These are phyloP conservation scores for Bos indicus DNA, from an alignment of 2,113 vertebrate genomes.

Conservation along the genomic window DNA sequence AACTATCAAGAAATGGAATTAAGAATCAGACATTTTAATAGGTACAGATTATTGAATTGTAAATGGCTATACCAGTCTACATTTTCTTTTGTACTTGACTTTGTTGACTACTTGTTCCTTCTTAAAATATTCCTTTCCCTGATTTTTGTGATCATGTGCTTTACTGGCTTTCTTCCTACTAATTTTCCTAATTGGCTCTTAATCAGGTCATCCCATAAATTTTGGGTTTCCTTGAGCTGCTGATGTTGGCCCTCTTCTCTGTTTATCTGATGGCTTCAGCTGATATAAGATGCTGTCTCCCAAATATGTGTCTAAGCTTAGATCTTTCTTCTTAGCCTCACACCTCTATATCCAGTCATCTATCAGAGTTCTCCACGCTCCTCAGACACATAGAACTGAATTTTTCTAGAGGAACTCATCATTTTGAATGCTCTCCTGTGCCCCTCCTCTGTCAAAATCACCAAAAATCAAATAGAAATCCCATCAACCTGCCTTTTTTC, in stretches of 20 bases:
- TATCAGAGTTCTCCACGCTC: background rate
- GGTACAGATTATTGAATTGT: background rate
- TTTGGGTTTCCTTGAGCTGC: background rate
- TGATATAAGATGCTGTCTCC: background rate
- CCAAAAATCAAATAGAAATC: background rate
- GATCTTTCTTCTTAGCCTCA: background rate
- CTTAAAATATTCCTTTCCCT: background rate
- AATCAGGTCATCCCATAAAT: background rate
- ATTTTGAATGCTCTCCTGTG: background rate
- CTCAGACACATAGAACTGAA: background rate
- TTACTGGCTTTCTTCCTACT: background rate
- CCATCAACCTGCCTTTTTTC: background rate
- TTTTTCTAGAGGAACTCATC: background rate
- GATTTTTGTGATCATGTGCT: background rate
- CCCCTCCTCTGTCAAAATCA: background rate
- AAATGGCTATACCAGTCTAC: background rate
- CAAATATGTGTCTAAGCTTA: background rate
- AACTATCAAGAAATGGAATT: background rate
- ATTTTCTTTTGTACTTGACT: background rate
- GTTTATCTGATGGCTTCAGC: background rate
- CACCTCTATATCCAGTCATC: background rate
- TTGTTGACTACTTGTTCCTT: background rate
- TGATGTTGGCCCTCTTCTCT: background rate
- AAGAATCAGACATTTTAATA: background rate
- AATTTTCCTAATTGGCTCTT: background rate